Conservation (phyloP, 2,113 vertebrate genomes). For the Spea bombifrons region DNA sequence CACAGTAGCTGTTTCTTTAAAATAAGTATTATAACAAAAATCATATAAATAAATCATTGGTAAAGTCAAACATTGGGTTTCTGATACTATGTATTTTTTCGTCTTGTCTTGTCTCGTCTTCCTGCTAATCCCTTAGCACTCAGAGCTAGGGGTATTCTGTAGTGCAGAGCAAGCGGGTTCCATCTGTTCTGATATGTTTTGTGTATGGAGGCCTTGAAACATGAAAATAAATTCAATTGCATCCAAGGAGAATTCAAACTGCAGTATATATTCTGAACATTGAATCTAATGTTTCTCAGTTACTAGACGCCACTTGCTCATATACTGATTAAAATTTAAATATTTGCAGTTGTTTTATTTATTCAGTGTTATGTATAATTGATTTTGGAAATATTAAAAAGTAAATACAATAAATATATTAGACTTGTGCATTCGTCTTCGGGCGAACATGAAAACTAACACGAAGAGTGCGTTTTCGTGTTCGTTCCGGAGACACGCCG, state of each 20-base stretch:
- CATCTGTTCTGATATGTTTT: slow-evolving; percentile 41
- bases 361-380: too few relatives aligned
- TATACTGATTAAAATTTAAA: too few relatives aligned
- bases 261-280: not conserved
- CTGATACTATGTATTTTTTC: not conserved
- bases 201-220: slow-evolving; percentile 31
- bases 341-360: too few relatives aligned
- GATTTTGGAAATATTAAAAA: too few relatives aligned
- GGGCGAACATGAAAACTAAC: too few relatives aligned
- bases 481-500: too few relatives aligned
- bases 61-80: not conserved
- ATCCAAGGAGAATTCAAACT: slow-evolving; percentile 12
- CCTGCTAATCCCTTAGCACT: slow-evolving; percentile 33
- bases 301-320: not conserved
- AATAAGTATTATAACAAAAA: not conserved
- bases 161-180: slow-evolving; percentile 27
- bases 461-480: too few relatives aligned
- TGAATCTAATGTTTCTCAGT: not conserved
- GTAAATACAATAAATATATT: too few relatives aligned
- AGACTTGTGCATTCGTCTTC: too few relatives aligned
- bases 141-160: slow-evolving; percentile 9
- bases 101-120: slow-evolving; percentile 21
- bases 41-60: not conserved
- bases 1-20: not conserved
- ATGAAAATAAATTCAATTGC: slow-evolving; percentile 35